phyloP scores from a whole-genome alignment of 1,140 invertebrate genomes.

The Drosophila tristis region DNA sequence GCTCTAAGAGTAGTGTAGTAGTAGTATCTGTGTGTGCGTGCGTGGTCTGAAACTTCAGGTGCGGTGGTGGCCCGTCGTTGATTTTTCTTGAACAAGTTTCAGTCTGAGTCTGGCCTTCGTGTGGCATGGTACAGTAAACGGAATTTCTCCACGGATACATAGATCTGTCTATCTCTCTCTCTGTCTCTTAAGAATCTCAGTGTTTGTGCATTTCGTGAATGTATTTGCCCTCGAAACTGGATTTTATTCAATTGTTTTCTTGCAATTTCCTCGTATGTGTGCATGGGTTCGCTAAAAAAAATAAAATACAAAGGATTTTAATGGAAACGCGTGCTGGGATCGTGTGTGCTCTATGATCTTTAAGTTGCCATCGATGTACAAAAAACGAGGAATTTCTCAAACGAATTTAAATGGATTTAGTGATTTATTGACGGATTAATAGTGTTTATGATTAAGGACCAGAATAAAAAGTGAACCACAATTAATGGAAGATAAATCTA shows the following conservation, averaged over 20 bases:
- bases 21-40: conserved; percentile 17
- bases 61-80: conserved; percentile 61
- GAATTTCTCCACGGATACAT: conserved; percentile 37
- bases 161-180: conserved; percentile 12
- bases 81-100: conserved; percentile 82
- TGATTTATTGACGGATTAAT: conserved; percentile 13
- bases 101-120: conserved; percentile 84
- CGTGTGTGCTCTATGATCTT: conserved; percentile 31
- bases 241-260: conserved; percentile 54
- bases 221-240: conserved; percentile 46
- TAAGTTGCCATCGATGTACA: conserved; percentile 7
- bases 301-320: conserved; percentile 44
- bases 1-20: not conserved
- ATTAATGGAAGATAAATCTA: no score
- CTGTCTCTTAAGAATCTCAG: conserved; percentile 41
- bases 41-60: conserved; percentile 72
- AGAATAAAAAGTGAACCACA: no score
- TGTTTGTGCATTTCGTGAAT: conserved; percentile 39
- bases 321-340: conserved; percentile 48
- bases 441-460: no score
- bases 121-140: conserved; percentile 83
- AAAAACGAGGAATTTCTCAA: conserved; percentile 10
- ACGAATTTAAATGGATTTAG: conserved; percentile 23
- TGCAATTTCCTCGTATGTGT: conserved; percentile 23
- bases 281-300: conserved; percentile 24